Conservation (phyloP, 2,888 invertebrate genomes). For the Agrotis clavis region DNA sequence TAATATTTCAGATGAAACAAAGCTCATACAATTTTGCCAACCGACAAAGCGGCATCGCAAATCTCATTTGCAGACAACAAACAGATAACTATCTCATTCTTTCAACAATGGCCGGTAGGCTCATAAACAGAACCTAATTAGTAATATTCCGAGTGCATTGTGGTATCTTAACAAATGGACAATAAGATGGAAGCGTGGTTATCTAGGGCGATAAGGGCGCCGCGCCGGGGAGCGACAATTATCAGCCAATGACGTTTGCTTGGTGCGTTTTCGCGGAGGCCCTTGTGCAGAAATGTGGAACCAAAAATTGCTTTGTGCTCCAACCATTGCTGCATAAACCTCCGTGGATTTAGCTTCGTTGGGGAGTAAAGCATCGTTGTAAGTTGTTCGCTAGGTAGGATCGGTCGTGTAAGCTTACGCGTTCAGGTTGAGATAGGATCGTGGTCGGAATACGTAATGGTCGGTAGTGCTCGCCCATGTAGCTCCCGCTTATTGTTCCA, state of each 20-base stretch:
- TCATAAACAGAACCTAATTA: constrained; percentile 91
- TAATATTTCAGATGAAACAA: constrained; percentile 87
- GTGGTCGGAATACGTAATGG: constrained; percentile 89
- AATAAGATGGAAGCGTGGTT: constrained; percentile 88
- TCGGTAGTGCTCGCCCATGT: constrained; percentile 88
- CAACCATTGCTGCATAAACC: constrained; percentile 69
- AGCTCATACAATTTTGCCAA: constrained; percentile 85
- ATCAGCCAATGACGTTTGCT: constrained; percentile 82
- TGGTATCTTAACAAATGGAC: constrained; percentile 87
- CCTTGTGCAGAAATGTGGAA: constrained; percentile 38
- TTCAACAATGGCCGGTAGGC: constrained; percentile 89
- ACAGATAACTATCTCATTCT: constrained; percentile 90
- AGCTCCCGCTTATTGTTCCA: constrained; percentile 82
- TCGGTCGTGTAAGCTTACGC: constrained; percentile 58
- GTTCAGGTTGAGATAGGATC: constrained; percentile 77
- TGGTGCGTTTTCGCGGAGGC: constrained; percentile 72
- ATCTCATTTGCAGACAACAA: constrained; percentile 89
- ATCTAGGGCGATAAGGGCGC: constrained; percentile 89
- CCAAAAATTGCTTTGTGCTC: constrained; percentile 32
- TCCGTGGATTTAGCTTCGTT: constrained; percentile 18
- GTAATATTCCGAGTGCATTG: constrained; percentile 90
- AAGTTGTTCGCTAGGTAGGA: constrained; percentile 48
- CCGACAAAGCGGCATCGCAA: constrained; percentile 90
- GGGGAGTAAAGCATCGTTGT: constrained; percentile 43
- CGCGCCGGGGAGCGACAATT: constrained; percentile 86